These are phyloP conservation scores for Furcula furcula DNA, from an alignment of 2,888 invertebrate species.

Conservation along the genomic window DNA sequence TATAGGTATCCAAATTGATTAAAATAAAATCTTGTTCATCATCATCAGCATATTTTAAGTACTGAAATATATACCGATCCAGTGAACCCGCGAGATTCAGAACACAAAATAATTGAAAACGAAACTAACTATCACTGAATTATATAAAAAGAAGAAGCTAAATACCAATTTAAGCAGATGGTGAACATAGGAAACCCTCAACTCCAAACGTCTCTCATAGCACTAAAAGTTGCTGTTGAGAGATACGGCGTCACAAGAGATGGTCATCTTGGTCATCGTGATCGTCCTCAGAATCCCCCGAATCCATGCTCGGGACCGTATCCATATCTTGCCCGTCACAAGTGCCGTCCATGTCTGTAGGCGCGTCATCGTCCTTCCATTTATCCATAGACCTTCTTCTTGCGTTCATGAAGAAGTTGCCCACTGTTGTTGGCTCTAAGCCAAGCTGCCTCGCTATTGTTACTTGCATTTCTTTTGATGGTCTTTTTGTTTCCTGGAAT, in stretches of 20 bases:
- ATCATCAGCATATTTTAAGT: too few species aligned
- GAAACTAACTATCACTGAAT: too few species aligned
- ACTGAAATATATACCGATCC: too few species aligned
- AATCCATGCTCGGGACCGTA: slow-evolving; percentile 66
- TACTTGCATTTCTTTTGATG: slow-evolving; percentile 99
- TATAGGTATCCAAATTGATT: too few species aligned
- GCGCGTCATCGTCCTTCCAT: slow-evolving; percentile 97
- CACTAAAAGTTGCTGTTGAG: slow-evolving; percentile 71
- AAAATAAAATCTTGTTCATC: too few species aligned
- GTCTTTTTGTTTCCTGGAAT: slow-evolving; percentile 97
- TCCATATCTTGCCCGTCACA: slow-evolving; percentile 79
- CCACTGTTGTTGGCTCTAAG: slow-evolving; percentile 98
- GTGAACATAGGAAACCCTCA: slow-evolving; percentile 38
- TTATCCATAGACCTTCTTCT: slow-evolving; percentile 98
- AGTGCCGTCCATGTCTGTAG: slow-evolving; percentile 80
- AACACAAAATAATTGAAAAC: too few species aligned
- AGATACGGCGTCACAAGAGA: slow-evolving; percentile 78
- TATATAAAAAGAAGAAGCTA: too few species aligned
- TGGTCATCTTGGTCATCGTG: slow-evolving; percentile 72
- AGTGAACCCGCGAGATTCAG: too few species aligned
- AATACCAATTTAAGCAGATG: slow-evolving; percentile 3
- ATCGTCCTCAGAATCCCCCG: slow-evolving; percentile 71
- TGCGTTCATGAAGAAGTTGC: slow-evolving; percentile 99
- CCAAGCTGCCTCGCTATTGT: slow-evolving; percentile 98
- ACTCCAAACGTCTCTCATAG: slow-evolving; percentile 62